Evolutionary conservation across 2,797 vertebrate genomes (phyloP).

Genomic region (Lemur catta): DNA sequence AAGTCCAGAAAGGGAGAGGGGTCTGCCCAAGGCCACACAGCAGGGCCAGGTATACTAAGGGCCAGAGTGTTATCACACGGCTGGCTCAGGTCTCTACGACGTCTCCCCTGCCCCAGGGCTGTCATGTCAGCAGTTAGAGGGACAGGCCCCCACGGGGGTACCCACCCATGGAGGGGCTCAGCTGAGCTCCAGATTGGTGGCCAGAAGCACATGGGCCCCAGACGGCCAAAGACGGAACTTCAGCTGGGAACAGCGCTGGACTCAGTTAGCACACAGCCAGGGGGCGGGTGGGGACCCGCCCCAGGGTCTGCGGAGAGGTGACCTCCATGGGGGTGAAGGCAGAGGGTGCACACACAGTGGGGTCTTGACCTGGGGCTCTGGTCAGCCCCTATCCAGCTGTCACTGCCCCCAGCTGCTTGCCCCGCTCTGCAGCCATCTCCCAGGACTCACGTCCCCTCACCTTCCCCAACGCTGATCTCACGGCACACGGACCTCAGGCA

Average conservation of each 20-base stretch:
- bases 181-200: conserved; percentile 12
- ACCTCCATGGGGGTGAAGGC: neutral
- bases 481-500: neutral
- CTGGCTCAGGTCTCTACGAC: neutral
- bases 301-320: neutral
- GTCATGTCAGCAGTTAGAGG: neutral
- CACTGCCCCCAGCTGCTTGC: neutral
- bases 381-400: neutral
- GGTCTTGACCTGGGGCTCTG: neutral
- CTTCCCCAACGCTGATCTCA: neutral
- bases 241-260: neutral
- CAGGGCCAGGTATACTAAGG: neutral
- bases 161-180: neutral
- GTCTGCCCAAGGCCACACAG: neutral
- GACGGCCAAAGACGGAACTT: neutral
- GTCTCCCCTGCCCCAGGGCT: neutral
- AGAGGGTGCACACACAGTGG: neutral
- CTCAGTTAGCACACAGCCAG: neutral
- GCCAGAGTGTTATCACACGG: neutral
- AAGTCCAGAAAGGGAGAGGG: neutral
- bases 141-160: neutral
- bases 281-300: neutral
- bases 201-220: conserved; percentile 5
- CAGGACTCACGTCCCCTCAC: neutral
- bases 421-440: neutral